Conservation (phyloP, 1,140 invertebrate genomes). For the Gonatopus flavifemur region DNA sequence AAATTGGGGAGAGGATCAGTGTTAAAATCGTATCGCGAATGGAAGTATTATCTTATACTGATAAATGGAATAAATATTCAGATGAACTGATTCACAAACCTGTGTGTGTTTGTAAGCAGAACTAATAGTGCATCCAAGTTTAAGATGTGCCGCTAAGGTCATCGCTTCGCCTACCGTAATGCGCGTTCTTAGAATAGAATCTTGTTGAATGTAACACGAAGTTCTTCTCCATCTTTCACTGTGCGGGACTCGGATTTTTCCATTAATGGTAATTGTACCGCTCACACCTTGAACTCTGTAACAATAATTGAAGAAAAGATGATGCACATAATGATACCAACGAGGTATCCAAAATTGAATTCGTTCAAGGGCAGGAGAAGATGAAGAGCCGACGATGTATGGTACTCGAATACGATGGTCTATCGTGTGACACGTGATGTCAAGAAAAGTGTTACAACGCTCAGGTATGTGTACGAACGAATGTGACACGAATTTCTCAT, state of each 20-base stretch:
- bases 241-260: slow-evolving; percentile 70
- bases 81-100: too few relatives aligned
- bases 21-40: background rate
- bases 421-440: too few relatives aligned
- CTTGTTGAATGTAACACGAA: slow-evolving; percentile 90
- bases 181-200: slow-evolving; percentile 77
- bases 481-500: too few relatives aligned
- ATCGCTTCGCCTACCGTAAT: slow-evolving; percentile 84
- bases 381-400: too few relatives aligned
- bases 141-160: slow-evolving; percentile 81
- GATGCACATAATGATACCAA: background rate
- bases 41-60: too few relatives aligned
- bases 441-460: too few relatives aligned
- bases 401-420: too few relatives aligned
- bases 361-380: too few relatives aligned
- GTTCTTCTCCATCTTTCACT: slow-evolving; percentile 71
- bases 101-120: slow-evolving; percentile 53
- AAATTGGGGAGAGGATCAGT: background rate
- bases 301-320: background rate
- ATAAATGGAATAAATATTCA: too few relatives aligned
- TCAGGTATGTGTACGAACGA: too few relatives aligned
- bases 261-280: slow-evolving; percentile 75
- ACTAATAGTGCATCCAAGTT: slow-evolving; percentile 66
- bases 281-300: slow-evolving; percentile 63
- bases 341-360: too few relatives aligned